Base-by-base conservation (phyloP, 2,888 invertebrate genomes). In the Drosophila anceps region DNA sequence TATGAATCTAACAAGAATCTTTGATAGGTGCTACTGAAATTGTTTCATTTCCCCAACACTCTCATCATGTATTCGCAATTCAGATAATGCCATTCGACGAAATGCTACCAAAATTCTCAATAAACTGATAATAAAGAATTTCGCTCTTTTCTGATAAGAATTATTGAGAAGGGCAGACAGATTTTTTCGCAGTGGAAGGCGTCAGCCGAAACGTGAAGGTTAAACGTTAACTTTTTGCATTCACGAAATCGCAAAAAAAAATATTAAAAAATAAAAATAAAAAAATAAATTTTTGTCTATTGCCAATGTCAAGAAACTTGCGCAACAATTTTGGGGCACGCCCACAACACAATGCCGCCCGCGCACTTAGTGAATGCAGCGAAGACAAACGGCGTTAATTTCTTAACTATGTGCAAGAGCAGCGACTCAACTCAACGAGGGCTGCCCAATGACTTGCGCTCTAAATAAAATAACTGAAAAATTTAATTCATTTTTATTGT, bases 311-410 rank as follows among this genome's bases (percentile, higher is more conserved):
- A 58, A 48, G 6, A 63, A 63, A 35, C 43, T 58, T 27, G 35
- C 35, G 63, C 35, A 65, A 72, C 46, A 60, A 72, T 65, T 15
- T 18, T 72, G 80, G 80, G 13, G n/a, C 43, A 46, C 48, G 58
- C 35, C 46, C 12, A 8, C 33, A 9, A 12, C 5, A 39, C 20
- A 24, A 13, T 1, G n/a, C n/a, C 15, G 37, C 58, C 53, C 57
- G 31, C 31, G 48, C 18, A 6, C 35, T 50, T 24, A 53, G 13
- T 15, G 59, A 54, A 69, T 70, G 79, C 74, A 82, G n/a, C 72
- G 64, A 77, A 58, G 68, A 48, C 50, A 65, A 82, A 85, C 74
- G 69, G 90, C 67, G 83, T 44, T 88, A 85, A 89, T 85, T 89
- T 84, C 76, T 53, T 68, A 78, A 82, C 71, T 60, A 70, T 71